These are phyloP conservation scores for Syngnathus acus DNA, from an alignment of 2,797 vertebrate genomes.

Conservation along the genomic window DNA sequence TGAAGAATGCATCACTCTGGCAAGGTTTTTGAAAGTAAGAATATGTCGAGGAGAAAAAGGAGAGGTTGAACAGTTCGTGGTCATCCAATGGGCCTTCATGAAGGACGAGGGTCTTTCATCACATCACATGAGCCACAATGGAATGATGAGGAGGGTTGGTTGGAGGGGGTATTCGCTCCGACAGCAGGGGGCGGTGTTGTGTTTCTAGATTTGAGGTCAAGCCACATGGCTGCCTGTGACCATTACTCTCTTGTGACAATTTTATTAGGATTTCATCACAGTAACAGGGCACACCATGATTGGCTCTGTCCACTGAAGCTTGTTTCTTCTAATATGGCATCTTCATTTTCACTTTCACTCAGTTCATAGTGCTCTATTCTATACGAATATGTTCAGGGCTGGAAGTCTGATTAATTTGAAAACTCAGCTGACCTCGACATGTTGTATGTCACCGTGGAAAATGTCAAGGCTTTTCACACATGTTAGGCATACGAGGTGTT, in stretches of 20 bases:
- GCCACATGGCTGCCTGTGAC: conserved; percentile 20
- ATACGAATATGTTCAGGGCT: neutral
- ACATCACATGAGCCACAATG: neutral
- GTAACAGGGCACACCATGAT: conserved; percentile 20
- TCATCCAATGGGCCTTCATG: conserved; percentile 30
- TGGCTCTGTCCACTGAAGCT: conserved; percentile 14
- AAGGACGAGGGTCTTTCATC: conserved; percentile 25
- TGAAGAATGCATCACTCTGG: conserved; percentile 52
- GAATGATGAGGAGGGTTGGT: neutral
- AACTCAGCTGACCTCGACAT: conserved; percentile 51
- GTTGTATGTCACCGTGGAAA: conserved; percentile 54
- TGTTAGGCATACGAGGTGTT: conserved; percentile 69
- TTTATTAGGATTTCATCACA: conserved; percentile 18
- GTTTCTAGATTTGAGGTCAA: conserved; percentile 37
- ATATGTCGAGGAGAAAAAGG: conserved; percentile 34
- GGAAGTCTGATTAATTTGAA: conserved; percentile 9
- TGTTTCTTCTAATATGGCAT: conserved; percentile 51
- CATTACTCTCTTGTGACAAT: conserved; percentile 19
- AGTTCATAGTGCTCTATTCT: too few relatives aligned
- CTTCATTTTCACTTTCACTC: conserved; percentile 35
- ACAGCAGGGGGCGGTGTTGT: conserved; percentile 69
- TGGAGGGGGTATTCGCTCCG: neutral
- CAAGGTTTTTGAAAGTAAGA: conserved; percentile 14
- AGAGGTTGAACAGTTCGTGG: conserved; percentile 50
- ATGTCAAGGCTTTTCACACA: conserved; percentile 55